These are phyloP conservation scores for Halcyon leucocephala DNA, from an alignment of 2,797 vertebrate species.

Conservation along the genomic window DNA sequence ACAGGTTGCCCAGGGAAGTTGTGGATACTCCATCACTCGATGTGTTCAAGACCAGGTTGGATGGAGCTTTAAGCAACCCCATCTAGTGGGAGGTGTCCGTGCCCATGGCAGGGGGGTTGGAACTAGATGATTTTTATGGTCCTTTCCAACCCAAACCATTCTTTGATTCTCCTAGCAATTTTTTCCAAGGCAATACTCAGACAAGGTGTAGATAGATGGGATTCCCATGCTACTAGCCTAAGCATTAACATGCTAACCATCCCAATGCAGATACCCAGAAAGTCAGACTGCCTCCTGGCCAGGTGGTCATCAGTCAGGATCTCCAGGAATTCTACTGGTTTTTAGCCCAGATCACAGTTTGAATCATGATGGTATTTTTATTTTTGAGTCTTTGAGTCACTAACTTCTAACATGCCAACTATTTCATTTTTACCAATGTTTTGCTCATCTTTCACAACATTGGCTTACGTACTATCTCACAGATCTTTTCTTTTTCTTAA, in stretches of 20 bases:
- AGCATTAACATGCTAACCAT: background rate
- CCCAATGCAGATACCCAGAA: background rate
- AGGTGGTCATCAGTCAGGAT: background rate
- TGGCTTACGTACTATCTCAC: background rate
- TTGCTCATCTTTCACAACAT: background rate
- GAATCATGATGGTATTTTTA: background rate
- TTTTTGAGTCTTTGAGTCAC: background rate
- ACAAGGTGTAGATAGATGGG: background rate
- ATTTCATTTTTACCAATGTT: background rate
- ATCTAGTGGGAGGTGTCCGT: too few relatives aligned
- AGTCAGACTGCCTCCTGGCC: background rate
- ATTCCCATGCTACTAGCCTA: background rate
- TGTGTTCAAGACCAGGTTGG: too few relatives aligned
- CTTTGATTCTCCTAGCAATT: background rate
- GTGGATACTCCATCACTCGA: too few relatives aligned
- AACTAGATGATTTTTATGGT: too few relatives aligned
- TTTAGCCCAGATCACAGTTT: background rate
- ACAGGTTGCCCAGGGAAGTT: too few relatives aligned
- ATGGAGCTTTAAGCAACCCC: too few relatives aligned
- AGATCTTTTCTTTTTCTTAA: background rate
- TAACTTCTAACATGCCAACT: background rate
- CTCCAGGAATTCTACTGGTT: background rate
- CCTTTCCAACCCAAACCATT: too few relatives aligned
- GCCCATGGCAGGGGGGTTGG: too few relatives aligned
- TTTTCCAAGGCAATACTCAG: background rate